Percentiles rank a stretch among this genome's conserved stretches.
Conservation (phyloP, 1,140 invertebrate species). For the Drosophila pachea region DNA sequence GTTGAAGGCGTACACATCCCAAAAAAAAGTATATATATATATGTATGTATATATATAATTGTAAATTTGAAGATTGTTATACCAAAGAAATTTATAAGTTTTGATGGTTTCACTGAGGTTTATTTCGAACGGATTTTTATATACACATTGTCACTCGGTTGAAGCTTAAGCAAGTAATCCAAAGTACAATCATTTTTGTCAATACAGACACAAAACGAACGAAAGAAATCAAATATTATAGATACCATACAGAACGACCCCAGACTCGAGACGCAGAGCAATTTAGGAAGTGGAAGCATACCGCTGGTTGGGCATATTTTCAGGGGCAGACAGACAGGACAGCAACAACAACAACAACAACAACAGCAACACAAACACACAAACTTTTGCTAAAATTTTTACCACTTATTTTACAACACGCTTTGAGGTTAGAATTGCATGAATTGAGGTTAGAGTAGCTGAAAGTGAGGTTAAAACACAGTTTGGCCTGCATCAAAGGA, state of each 20-base stretch:
- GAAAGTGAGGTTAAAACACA: conserved; percentile 21
- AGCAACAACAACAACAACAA: conserved; percentile 19
- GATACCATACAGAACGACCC: conserved; percentile 2
- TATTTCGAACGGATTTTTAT: conserved; percentile 47
- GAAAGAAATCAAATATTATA: conserved; percentile 9
- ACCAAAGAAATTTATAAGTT: conserved; percentile 41
- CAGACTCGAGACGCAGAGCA: conserved; percentile 14
- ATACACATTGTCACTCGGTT: conserved; percentile 49
- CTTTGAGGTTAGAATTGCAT: conserved; percentile 28
- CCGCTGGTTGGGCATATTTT: conserved; percentile 47
- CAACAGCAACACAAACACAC: conserved; percentile 20
- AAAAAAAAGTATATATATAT: conserved; percentile 19
- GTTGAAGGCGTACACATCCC: conserved; percentile 3
- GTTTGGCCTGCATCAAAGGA: no score
- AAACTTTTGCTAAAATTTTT: conserved; percentile 68
- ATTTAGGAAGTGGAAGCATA: conserved; percentile 5
- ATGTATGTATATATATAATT: conserved; percentile 13
- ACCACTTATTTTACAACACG: conserved; percentile 61
- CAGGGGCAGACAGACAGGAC: conserved; percentile 54
- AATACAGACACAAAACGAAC: conserved; percentile 61
- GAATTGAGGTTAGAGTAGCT: conserved; percentile 8
- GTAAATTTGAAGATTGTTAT: conserved; percentile 38
- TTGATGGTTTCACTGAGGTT: conserved; percentile 66
- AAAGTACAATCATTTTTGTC: conserved; percentile 77
- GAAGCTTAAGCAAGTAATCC: conserved; percentile 71